Percentiles rank a stretch among this genome's conserved stretches.
These are phyloP conservation scores for Drosophila arawakana DNA, from an alignment of 1,140 invertebrate genomes.

Conservation along the genomic window DNA sequence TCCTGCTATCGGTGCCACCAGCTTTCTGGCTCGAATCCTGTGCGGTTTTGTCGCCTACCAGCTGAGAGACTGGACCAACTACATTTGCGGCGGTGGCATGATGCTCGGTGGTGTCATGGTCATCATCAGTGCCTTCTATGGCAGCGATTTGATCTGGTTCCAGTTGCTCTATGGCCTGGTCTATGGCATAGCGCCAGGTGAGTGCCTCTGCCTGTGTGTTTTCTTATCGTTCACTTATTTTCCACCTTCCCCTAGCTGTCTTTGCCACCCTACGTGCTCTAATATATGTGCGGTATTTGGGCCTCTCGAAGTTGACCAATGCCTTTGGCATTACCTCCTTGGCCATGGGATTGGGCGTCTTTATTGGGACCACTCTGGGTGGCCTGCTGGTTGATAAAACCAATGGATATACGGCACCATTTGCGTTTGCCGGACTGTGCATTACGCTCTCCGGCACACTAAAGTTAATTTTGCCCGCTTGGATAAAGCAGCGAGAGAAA, in stretches of 20 bases:
- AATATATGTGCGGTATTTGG: slow-evolving; percentile 74
- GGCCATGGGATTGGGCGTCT: slow-evolving; percentile 74
- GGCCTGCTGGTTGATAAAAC: slow-evolving; percentile 51
- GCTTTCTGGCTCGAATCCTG: slow-evolving; percentile 52
- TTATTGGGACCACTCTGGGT: slow-evolving; percentile 65
- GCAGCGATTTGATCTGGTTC: slow-evolving; percentile 84
- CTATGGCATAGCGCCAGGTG: slow-evolving; percentile 93
- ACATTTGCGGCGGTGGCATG: slow-evolving; percentile 67
- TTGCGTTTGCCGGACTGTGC: slow-evolving; percentile 67
- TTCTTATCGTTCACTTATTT: background rate
- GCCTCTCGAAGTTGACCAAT: slow-evolving; percentile 75
- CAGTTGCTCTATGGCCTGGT: slow-evolving; percentile 91
- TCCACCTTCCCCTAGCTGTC: slow-evolving; percentile 51
- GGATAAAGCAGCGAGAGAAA: slow-evolving; percentile 10
- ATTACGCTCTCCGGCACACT: slow-evolving; percentile 58
- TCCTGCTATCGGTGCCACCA: slow-evolving; percentile 63
- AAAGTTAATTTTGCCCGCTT: slow-evolving; percentile 51
- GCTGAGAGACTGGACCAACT: slow-evolving; percentile 46
- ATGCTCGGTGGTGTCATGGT: slow-evolving; percentile 61
- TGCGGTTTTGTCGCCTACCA: slow-evolving; percentile 70
- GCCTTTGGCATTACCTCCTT: slow-evolving; percentile 74
- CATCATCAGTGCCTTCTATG: slow-evolving; percentile 67
- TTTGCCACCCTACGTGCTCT: slow-evolving; percentile 68
- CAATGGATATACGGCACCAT: slow-evolving; percentile 41
- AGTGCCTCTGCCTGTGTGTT: background rate